Conservation (phyloP, 1,140 invertebrate genomes). For the Panagrolaimus sp. region DNA sequence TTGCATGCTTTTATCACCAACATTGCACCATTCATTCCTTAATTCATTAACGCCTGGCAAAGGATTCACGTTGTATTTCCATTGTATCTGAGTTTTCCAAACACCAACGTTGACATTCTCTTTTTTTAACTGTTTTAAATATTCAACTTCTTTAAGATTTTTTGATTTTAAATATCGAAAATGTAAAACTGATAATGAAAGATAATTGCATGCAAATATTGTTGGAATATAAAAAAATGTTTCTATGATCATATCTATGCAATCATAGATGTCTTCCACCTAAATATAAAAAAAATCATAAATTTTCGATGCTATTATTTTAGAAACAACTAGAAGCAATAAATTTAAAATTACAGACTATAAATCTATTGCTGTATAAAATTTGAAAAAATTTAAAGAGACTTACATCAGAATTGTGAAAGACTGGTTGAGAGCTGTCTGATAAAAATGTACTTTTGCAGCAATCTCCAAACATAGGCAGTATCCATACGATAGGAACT, state of each 20-base stretch:
- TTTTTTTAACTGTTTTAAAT: neutral
- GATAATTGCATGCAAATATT: slow-evolving; percentile 18
- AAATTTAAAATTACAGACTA: too few species aligned
- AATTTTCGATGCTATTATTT: too few species aligned
- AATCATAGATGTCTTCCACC: slow-evolving; percentile 21
- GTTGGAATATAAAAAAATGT: slow-evolving; percentile 23
- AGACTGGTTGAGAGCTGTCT: slow-evolving; percentile 13
- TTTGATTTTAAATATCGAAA: slow-evolving; percentile 16
- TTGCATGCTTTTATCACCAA: neutral
- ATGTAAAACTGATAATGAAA: slow-evolving; percentile 17
- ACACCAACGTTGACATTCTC: neutral
- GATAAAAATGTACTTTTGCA: slow-evolving; percentile 15
- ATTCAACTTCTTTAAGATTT: neutral
- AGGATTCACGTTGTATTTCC: neutral
- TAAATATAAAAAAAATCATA: neutral
- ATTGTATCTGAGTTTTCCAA: neutral
- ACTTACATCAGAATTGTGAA: slow-evolving; percentile 17
- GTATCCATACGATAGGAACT: slow-evolving; percentile 20
- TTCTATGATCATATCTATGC: slow-evolving; percentile 22
- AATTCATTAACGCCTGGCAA: slow-evolving; percentile 7
- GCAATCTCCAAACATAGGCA: slow-evolving; percentile 19
- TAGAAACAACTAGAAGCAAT: too few species aligned
- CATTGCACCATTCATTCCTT: slow-evolving; percentile 1
- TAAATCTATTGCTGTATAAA: too few species aligned
- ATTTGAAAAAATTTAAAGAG: too few species aligned